A percentile compares a stretch with the other conserved stretches of the same genome.
Evolutionary conservation across 2,113 vertebrate genomes (phyloP).

Genomic region (Lophotis ruficrista): DNA sequence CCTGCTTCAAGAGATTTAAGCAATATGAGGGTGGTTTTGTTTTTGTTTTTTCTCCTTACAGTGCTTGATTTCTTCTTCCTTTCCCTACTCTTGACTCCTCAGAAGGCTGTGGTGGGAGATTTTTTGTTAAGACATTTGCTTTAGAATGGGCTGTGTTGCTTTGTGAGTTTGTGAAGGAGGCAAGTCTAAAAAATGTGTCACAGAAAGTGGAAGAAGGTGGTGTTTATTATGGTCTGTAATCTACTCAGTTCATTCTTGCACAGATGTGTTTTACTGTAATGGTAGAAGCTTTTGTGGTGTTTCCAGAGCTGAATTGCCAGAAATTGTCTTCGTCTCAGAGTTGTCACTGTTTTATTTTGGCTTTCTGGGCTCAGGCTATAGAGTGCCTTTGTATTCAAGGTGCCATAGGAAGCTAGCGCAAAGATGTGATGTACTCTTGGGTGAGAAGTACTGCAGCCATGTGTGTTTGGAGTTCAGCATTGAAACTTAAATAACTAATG

Average conservation of each 20-base stretch:
- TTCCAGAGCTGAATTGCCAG: background rate
- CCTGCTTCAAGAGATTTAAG: background rate
- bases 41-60: background rate
- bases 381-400: background rate
- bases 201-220: background rate
- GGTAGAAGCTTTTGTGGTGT: background rate
- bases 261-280: background rate
- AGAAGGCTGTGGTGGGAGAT: background rate
- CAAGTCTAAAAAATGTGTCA: background rate
- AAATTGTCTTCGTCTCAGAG: background rate
- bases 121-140: background rate
- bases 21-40: background rate
- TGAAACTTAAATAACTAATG: background rate
- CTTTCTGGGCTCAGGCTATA: background rate
- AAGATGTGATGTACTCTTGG: background rate
- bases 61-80: background rate
- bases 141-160: background rate
- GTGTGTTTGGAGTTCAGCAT: background rate
- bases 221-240: background rate
- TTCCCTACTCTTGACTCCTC: background rate
- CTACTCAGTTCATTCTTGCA: background rate
- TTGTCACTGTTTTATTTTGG: background rate
- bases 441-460: background rate
- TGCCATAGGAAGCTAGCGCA: background rate
- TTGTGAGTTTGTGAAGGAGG: background rate